Conservation (phyloP, 2,113 vertebrate genomes). For the Narcine bancroftii region DNA sequence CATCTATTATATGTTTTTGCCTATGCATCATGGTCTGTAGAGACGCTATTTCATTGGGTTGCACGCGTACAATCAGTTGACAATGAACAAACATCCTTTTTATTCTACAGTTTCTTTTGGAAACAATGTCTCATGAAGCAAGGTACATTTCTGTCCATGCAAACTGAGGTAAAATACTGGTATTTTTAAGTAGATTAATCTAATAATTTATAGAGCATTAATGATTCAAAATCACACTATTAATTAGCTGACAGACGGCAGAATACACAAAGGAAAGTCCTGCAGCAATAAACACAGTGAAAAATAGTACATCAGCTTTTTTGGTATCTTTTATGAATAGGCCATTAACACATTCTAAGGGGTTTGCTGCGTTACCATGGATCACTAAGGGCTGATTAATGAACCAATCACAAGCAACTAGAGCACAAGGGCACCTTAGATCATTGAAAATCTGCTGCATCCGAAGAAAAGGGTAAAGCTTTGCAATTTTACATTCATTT, state of each 20-base stretch:
- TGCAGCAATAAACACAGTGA: neutral
- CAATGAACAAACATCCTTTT: too few species aligned
- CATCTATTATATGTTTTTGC: too few species aligned
- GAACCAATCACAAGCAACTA: neutral
- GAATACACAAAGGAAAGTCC: neutral
- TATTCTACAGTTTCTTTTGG: neutral
- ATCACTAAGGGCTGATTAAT: conserved; percentile 27
- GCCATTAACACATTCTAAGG: neutral
- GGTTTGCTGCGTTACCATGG: neutral
- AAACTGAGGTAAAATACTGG: neutral
- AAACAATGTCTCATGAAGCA: neutral
- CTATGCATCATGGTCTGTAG: too few species aligned
- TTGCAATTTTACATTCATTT: neutral
- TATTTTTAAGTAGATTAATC: neutral
- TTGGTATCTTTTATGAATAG: conserved; percentile 4
- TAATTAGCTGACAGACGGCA: neutral
- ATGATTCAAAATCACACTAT: neutral
- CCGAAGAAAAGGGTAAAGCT: neutral
- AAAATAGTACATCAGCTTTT: conserved; percentile 20
- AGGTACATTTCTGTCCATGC: neutral
- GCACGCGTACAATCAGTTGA: too few species aligned
- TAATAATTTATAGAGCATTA: neutral
- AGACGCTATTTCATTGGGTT: too few species aligned
- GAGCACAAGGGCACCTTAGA: conserved; percentile 31
- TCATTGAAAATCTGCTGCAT: neutral